A percentile compares a stretch with the other conserved stretches of the same genome.
Evolutionary conservation across 2,888 invertebrate species (phyloP).

Genomic region (Branchellion lobata): DNA sequence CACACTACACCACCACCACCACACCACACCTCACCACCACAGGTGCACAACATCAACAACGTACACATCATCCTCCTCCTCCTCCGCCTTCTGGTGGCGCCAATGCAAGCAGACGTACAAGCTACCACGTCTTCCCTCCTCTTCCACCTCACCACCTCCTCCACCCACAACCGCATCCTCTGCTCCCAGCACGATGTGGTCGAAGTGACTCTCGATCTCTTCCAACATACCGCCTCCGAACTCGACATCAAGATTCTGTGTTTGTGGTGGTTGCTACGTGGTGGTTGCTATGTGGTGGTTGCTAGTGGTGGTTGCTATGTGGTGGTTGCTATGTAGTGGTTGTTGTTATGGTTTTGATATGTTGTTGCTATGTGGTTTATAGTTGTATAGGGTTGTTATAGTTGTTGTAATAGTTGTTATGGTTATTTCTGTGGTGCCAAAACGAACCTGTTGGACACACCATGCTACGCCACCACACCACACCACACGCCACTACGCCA

Average conservation of each 20-base stretch:
- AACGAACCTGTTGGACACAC: too few species aligned
- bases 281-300: too few species aligned
- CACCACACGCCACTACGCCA: too few species aligned
- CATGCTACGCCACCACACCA: too few species aligned
- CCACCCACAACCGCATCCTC: not conserved
- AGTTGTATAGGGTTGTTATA: too few species aligned
- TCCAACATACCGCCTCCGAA: not conserved
- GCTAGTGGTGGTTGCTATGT: too few species aligned
- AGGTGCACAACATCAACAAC: not conserved
- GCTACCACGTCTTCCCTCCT: not conserved
- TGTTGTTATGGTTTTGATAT: too few species aligned
- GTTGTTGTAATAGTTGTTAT: too few species aligned
- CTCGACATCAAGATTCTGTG: not conserved
- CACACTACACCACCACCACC: too few species aligned
- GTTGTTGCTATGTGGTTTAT: too few species aligned
- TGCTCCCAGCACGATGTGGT: not conserved
- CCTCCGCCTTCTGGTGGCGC: not conserved
- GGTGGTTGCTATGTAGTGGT: too few species aligned
- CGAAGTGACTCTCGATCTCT: not conserved
- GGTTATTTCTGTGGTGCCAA: too few species aligned
- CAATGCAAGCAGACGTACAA: not conserved
- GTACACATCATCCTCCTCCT: not conserved
- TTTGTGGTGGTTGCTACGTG: not conserved
- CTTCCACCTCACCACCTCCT: constrained; percentile 3
- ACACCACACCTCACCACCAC: not conserved